Percentiles rank a stretch among this genome's conserved stretches.
Conservation (phyloP, 2,888 invertebrate genomes). For the Macrophya alboannulata region DNA sequence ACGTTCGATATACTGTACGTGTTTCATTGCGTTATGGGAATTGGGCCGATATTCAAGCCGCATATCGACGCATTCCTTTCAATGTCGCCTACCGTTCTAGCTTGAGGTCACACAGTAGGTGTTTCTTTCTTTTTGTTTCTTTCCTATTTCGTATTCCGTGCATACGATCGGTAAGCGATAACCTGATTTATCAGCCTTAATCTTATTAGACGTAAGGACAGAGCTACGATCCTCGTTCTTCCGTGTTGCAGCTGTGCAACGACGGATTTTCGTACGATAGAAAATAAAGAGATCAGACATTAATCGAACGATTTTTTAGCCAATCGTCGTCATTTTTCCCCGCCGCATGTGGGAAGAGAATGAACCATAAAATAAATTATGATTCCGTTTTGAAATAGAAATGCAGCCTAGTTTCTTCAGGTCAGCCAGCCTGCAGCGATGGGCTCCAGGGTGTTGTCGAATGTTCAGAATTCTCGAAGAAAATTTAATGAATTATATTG, state of each 20-base stretch:
- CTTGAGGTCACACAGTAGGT: slow-evolving; percentile 70
- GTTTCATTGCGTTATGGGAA: slow-evolving; percentile 63
- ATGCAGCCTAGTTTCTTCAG: background rate
- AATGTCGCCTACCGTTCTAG: slow-evolving; percentile 74
- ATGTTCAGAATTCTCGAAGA: too few relatives aligned
- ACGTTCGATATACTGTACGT: slow-evolving; percentile 3
- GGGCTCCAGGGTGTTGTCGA: too few relatives aligned
- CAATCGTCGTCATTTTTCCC: too few relatives aligned
- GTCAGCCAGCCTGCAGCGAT: background rate
- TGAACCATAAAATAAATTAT: slow-evolving; percentile 76
- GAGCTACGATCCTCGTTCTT: background rate
- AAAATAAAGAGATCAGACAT: background rate
- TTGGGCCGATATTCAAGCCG: slow-evolving; percentile 71
- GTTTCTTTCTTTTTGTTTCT: background rate
- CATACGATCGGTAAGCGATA: background rate
- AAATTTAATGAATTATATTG: too few relatives aligned
- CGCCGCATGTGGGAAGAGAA: background rate
- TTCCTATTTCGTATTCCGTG: slow-evolving; percentile 25
- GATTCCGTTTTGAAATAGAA: slow-evolving; percentile 69
- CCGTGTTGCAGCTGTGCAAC: background rate
- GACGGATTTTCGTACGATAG: too few relatives aligned
- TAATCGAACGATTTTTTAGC: too few relatives aligned
- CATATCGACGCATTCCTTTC: slow-evolving; percentile 76
- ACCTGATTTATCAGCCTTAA: slow-evolving; percentile 46
- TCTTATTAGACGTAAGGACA: background rate